These are phyloP conservation scores for Dendrocincla fuliginosa DNA, from an alignment of 2,797 vertebrate species.

Conservation along the genomic window DNA sequence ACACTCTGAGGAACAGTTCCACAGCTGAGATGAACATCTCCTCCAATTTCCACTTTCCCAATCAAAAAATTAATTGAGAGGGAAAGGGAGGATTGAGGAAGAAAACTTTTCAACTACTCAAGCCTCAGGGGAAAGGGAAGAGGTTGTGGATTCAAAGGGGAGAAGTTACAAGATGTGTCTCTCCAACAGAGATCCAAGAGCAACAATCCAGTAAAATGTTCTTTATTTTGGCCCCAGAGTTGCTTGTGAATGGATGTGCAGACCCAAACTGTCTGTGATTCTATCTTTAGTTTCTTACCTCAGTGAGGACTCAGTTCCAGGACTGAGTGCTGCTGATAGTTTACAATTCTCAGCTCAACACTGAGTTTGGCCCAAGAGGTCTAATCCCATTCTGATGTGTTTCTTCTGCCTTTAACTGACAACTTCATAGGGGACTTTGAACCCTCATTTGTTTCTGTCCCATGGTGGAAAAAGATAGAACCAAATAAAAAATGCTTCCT, in stretches of 20 bases:
- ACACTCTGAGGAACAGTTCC: not conserved
- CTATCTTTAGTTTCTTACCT: not conserved
- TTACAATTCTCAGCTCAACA: not conserved
- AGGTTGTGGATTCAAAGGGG: not conserved
- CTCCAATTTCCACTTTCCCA: conserved; percentile 25
- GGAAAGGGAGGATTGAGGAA: not conserved
- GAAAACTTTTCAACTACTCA: not conserved
- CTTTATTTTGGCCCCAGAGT: not conserved
- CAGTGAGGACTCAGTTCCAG: not conserved
- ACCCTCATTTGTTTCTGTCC: not conserved
- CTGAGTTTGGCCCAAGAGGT: not conserved
- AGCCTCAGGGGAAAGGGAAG: not conserved
- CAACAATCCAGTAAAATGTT: not conserved
- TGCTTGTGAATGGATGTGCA: not conserved
- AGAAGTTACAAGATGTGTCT: not conserved
- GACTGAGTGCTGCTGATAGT: fast-evolving
- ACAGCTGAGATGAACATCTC: not conserved
- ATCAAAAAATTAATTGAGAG: not conserved
- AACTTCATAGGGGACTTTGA: not conserved
- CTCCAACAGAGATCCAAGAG: not conserved
- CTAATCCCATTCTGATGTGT: not conserved
- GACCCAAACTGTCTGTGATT: not conserved
- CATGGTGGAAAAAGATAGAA: not conserved
- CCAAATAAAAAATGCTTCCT: not conserved
- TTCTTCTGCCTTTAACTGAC: not conserved